Base-by-base conservation (phyloP, 2,888 invertebrate genomes). In the Bembecia ichneumoniformis region DNA sequence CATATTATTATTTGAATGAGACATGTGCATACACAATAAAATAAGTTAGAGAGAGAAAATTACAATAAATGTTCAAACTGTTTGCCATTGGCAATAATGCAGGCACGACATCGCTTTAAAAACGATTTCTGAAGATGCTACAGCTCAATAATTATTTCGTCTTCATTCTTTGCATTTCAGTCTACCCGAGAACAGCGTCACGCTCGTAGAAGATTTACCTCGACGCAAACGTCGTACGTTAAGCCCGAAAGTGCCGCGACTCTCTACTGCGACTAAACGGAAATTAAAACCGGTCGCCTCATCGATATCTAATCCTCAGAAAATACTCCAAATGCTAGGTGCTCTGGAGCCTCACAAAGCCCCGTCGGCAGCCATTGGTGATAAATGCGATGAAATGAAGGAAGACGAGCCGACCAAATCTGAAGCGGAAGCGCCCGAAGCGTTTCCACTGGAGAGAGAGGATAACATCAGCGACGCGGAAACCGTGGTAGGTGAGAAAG, bases 261-360 rank as follows among this genome's bases (percentile, higher is more conserved):
- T 75, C 1, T 57, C 68, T 2, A 66, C 77, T 9, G 77, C 74
- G 1, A 56, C 78, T 0, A 83, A 81, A 58, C 64, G 81, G 0
- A 83, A 81, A 57, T 65, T 80, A 1, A 80, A 77, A 58, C 64
- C 80, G 0, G 57, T 63, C 3, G 62, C 75, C 0, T 68, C 73
- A 0, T 64, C 70, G 0, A 64, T 68, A 17, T n/a, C 62, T 49
- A 72, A 77, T 55, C 76, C 81, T 0, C 76, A 78, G 51, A 73
- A 68, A 55, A 76, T 84, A 55, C 64, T 86, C 0, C 81, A 83
- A 57, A 68, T 83, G 68, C 70, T 84, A 14, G 76, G 74, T 57
- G 68, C 78, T 49, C 79, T 78, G 35, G 70, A 74, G 0, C 76
- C 77, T 0, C 50, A 63, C 64, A 34, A 40, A 13, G 14, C 52